Evolutionary conservation across 30 jellyfish, hydroid and myxozoan genomes (phyloP).

Genomic region (Hydractinia echinata): DNA sequence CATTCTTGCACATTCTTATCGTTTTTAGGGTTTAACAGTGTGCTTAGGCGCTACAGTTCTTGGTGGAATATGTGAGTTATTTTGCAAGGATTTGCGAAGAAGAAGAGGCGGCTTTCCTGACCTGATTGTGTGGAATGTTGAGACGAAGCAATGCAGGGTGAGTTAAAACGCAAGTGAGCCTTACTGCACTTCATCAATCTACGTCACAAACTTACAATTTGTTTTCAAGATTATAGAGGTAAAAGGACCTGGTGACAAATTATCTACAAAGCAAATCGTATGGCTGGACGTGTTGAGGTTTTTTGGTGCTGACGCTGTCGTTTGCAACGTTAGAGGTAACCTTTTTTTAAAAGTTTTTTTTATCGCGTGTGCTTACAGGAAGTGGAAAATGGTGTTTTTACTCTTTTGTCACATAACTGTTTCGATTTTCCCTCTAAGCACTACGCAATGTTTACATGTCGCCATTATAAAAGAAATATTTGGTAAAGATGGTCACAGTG

Average conservation of each 20-base stretch:
- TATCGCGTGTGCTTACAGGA: too few relatives aligned
- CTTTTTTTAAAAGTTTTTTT: too few relatives aligned
- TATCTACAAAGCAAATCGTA: conserved; percentile 81
- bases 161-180: neutral
- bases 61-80: conserved; percentile 74
- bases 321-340: conserved; percentile 86
- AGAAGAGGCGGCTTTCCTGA: conserved; percentile 96
- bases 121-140: conserved; percentile 80
- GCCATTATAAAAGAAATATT: too few relatives aligned
- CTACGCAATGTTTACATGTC: too few relatives aligned
- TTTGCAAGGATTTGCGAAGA: conserved; percentile 69
- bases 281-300: conserved; percentile 77
- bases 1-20: neutral
- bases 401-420: too few relatives aligned
- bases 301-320: conserved; percentile 86
- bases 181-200: neutral
- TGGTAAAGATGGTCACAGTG: too few relatives aligned
- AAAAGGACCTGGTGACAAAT: conserved; percentile 97
- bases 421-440: too few relatives aligned
- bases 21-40: conserved; percentile 51
- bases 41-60: conserved; percentile 44
- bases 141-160: conserved; percentile 64
- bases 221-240: conserved; percentile 83
- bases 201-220: neutral
- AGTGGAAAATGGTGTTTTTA: too few relatives aligned